Base-by-base conservation (phyloP, 2,113 vertebrate genomes). In the Polypterus bichir region DNA sequence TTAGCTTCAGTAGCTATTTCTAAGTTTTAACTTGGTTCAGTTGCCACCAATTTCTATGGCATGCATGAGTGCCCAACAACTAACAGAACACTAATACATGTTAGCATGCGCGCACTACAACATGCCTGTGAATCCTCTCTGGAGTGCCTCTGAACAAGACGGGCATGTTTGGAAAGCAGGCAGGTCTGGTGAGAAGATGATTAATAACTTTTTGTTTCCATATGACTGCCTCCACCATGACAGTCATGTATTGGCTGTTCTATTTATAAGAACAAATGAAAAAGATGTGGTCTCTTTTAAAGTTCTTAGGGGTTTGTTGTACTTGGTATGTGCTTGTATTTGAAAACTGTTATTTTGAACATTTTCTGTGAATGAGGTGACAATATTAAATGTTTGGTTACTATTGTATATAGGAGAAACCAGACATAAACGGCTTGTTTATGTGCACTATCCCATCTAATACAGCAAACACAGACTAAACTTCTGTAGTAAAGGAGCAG, bases 1-100 rank as follows among this genome's bases (percentile, higher is more conserved):
- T 48, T 69, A 66, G 47, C 49, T 49, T 66, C 68, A 68, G 65
- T 67, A 59, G 59, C 59, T 61, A n/a, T 58, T 54, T 66, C 57
- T 47, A 64, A 52, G 44, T 8, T 52, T 58, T 55, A 70, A 49
- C 46, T 52, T 69, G 9, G 1, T 5, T 54, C 5, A 8, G 68
- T 70, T 46, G 8, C 2, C 74, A 66, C 49, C 0, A 54, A 11
- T 45, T 76, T 77, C 57, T 10, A 62, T 65, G 46, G 49, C 3
- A 52, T 3, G 49, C 6, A 9, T 55, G 46, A 68, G 11, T 48
- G 7, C 7, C 9, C 59, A 64, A 6, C 68, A 66, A 62, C 6
- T 66, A 65, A 44, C 10, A 66, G 54, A 47, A 59, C 5, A 44
- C 9, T 63, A 57, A 49, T 63, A 55, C 10, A 3, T 59, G 55